Percentiles rank a stretch among this genome's conserved stretches.
Evolutionary conservation across 2,113 vertebrate genomes (phyloP).

Genomic region (Scytalopus superciliaris): DNA sequence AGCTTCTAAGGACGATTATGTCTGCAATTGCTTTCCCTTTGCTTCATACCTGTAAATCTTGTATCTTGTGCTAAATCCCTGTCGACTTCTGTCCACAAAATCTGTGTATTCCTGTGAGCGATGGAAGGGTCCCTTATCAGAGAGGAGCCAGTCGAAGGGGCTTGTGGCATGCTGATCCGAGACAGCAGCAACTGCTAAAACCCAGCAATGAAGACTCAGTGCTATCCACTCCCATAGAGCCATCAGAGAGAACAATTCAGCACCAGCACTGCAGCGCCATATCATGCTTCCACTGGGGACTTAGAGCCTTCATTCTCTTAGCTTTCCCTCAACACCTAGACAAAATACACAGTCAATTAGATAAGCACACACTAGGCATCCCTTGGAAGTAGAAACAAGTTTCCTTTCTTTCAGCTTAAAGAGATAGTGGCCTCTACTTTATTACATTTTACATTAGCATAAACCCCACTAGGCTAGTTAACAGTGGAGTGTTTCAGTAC

Average conservation of each 20-base stretch:
- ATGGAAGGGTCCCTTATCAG: constrained; percentile 98
- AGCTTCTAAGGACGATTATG: background rate
- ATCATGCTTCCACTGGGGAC: constrained; percentile 87
- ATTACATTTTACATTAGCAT: constrained; percentile 33
- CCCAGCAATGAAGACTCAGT: constrained; percentile 96
- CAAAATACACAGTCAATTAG: constrained; percentile 72
- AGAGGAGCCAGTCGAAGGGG: constrained; percentile 98
- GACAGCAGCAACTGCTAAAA: constrained; percentile 83
- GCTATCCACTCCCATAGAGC: constrained; percentile 96
- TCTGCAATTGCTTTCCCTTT: constrained; percentile 52
- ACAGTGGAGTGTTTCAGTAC: constrained; percentile 8
- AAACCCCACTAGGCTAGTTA: constrained; percentile 49
- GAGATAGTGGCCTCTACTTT: constrained; percentile 21
- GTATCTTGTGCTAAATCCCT: constrained; percentile 98
- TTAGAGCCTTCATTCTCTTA: constrained; percentile 89
- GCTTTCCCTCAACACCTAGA: constrained; percentile 84
- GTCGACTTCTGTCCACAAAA: constrained; percentile 96
- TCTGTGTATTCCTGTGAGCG: constrained; percentile 96
- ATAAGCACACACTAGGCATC: constrained; percentile 61
- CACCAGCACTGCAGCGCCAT: constrained; percentile 84
- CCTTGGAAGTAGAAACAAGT: constrained; percentile 36
- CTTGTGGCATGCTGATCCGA: constrained; percentile 91
- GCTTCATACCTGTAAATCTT: constrained; percentile 96
- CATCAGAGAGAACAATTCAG: constrained; percentile 93
- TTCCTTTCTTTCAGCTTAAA: constrained; percentile 36